Percentiles rank a stretch among this genome's conserved stretches.
Evolutionary conservation across 2,113 vertebrate genomes (phyloP).

Genomic region (Thomomys bottae): DNA sequence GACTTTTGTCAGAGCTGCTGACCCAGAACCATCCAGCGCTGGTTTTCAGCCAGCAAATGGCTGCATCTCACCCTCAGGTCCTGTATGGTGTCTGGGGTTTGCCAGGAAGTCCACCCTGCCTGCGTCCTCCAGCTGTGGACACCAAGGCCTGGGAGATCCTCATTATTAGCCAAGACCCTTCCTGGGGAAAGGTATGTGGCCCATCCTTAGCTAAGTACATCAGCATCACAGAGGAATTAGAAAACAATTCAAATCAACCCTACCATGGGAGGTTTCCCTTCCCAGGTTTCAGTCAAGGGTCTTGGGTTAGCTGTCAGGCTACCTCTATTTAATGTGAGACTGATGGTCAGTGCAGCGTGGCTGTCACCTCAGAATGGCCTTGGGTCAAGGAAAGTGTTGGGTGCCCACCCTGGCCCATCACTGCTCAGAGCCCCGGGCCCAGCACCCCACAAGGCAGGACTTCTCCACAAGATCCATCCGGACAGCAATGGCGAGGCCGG

Average conservation of each 20-base stretch:
- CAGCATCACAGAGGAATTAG: not conserved
- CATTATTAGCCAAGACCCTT: not conserved
- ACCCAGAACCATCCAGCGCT: not conserved
- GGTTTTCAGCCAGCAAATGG: not conserved
- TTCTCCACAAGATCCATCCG: not conserved
- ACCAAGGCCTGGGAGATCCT: not conserved
- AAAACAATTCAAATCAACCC: not conserved
- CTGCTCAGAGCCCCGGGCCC: no score
- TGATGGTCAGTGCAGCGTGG: accelerated
- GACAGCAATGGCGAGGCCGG: accelerated
- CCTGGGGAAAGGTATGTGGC: not conserved
- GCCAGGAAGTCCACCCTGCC: not conserved
- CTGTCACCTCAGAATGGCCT: no score
- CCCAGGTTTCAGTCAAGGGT: no score
- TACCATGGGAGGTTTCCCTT: accelerated
- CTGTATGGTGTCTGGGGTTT: accelerated
- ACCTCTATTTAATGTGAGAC: accelerated
- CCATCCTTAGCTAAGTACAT: not conserved
- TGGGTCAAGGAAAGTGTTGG: no score
- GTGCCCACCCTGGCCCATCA: no score
- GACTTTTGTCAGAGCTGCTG: not conserved
- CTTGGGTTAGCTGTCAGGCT: accelerated
- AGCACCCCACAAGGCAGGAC: not conserved
- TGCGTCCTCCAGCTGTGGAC: accelerated
- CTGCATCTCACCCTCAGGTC: not conserved